Base-by-base conservation (phyloP, 2,888 invertebrate species). In the Limnephilus marmoratus region DNA sequence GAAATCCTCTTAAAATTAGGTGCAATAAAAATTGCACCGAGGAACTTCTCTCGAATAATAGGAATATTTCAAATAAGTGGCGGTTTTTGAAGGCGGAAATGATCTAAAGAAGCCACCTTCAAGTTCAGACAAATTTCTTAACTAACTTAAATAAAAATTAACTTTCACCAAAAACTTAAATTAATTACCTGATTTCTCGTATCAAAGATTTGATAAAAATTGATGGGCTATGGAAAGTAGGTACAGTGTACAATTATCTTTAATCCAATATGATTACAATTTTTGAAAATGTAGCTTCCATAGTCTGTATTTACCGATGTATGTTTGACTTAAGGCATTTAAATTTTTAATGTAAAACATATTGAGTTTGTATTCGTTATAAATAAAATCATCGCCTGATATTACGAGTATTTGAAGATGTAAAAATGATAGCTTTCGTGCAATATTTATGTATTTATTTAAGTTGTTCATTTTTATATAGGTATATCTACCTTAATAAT, bases 11-110 rank as follows among this genome's bases (percentile, higher is more conserved):
- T 31, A 88, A 31, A 34, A 34, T 68, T 29, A 15, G 68, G 88
- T 88, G 88, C 37, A n/a, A 88, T 88, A 88, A 88, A 88, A 88
- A 88, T 87, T 41, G 24, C 37, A 24, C 24, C 37, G 34, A 18
- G 83, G 24, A 9, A 83, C 31, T 34, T 24, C 37, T 34, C 11
- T 41, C 18, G 18, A 34, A 83, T 68, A 68, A 68, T 68, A 68
- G 24, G 7, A 18, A 68, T 24, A 68, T n/a, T 68, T n/a, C 2
- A n/a, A 53, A 53, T 53, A 18, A 18, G 18, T 4, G 18, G 68
- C 24, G 24, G 68, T 24, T 68, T 68, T 24, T n/a, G 68, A 68
- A 24, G 24, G 24, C 68, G 68, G 24, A 68, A 68, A 24, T 68
- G 68, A 68, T 68, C 68, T 68, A 68, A 18, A 18, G 68, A 68